These are phyloP conservation scores for Cottoperca gobio DNA, from an alignment of 2,797 vertebrate species.

Conservation along the genomic window DNA sequence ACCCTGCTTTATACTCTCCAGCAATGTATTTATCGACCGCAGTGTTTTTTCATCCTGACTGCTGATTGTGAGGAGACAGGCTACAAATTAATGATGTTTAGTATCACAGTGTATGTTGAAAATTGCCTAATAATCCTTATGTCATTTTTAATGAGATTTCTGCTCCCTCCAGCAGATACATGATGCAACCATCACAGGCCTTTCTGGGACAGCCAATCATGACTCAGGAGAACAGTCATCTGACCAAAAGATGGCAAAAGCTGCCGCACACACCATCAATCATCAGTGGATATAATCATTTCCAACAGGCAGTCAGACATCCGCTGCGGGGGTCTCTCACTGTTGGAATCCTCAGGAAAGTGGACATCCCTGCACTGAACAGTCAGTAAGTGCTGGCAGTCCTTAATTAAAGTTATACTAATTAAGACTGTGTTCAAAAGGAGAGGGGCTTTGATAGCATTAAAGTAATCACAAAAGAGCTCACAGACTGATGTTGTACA, in stretches of 20 bases:
- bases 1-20: neutral
- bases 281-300: slow-evolving; percentile 42
- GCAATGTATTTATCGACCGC: neutral
- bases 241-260: slow-evolving; percentile 42
- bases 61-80: slow-evolving; percentile 37
- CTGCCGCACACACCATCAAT: slow-evolving; percentile 42
- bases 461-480: slow-evolving; percentile 74
- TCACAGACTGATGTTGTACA: slow-evolving; percentile 62
- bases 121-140: slow-evolving; percentile 63
- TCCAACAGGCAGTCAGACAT: slow-evolving; percentile 24
- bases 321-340: slow-evolving; percentile 32
- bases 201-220: slow-evolving; percentile 50
- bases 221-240: slow-evolving; percentile 24
- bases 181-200: slow-evolving; percentile 41
- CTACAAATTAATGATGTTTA: slow-evolving; percentile 52
- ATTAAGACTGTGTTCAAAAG: slow-evolving; percentile 74
- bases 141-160: slow-evolving; percentile 73
- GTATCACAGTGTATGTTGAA: slow-evolving; percentile 43
- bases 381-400: slow-evolving; percentile 51
- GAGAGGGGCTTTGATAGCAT: slow-evolving; percentile 71
- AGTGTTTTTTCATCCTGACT: slow-evolving; percentile 35
- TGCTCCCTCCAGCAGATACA: slow-evolving; percentile 51
- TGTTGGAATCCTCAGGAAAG: slow-evolving; percentile 28
- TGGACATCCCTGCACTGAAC: slow-evolving; percentile 30
- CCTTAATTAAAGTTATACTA: slow-evolving; percentile 79